Percentiles rank a stretch among this genome's conserved stretches.
phyloP scores from a whole-genome alignment of 2,113 vertebrate genomes.

The Zeus faber region DNA sequence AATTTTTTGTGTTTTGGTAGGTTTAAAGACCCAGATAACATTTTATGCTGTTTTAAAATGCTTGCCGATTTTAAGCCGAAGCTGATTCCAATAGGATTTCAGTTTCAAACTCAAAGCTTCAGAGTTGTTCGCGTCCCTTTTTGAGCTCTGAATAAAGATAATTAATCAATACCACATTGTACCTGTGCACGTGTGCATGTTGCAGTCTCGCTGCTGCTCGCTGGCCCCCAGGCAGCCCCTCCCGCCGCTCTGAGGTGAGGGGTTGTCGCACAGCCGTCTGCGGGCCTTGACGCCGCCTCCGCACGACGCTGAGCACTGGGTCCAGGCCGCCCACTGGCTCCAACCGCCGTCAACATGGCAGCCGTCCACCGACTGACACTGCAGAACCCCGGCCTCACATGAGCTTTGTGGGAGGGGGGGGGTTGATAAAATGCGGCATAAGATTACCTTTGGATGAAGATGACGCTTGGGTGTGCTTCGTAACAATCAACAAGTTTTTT shows the following conservation, averaged over 20 bases:
- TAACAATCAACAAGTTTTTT: too few relatives aligned
- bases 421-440: not conserved
- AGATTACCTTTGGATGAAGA: not conserved
- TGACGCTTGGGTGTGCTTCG: not conserved
- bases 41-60: too few relatives aligned
- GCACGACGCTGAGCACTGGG: constrained; percentile 75
- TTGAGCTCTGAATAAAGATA: too few relatives aligned
- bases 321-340: constrained; percentile 81
- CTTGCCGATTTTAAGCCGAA: too few relatives aligned
- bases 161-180: too few relatives aligned
- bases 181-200: constrained; percentile 73
- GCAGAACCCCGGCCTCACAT: constrained; percentile 75
- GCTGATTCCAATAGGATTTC: too few relatives aligned
- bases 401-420: constrained; percentile 79
- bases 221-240: constrained; percentile 71
- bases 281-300: constrained; percentile 77
- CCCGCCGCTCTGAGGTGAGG: constrained; percentile 72
- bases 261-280: constrained; percentile 71
- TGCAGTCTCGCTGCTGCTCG: constrained; percentile 75
- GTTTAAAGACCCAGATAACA: too few relatives aligned
- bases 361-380: constrained; percentile 72
- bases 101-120: too few relatives aligned
- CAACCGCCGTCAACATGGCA: constrained; percentile 77
- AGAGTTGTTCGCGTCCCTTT: too few relatives aligned
- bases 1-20: too few relatives aligned